Evolutionary conservation across 2,113 vertebrate species (phyloP), one percentile per base, ranked within the genome.

Genomic region (Hippocampus guttulatus): DNA sequence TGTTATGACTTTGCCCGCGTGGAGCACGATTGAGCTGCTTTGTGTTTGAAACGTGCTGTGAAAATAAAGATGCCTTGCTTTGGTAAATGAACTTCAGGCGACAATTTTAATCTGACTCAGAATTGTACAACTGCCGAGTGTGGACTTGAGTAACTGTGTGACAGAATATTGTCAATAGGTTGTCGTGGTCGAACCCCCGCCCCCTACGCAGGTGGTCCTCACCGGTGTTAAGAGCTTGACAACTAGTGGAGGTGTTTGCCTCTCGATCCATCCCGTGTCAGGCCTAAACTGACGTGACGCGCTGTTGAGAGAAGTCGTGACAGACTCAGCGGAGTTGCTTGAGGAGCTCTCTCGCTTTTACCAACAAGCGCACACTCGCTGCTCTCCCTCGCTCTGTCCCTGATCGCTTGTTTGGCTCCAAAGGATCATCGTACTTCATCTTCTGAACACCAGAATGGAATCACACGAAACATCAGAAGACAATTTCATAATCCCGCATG

Each of bases 241-340:
- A 27, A 27, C 55, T 12, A 62, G 74, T 82, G 64, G 43, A 65
- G 64, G 64, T 74, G 75, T 73, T 38, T 38, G 33, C 75, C 67
- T 70, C 71, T 64, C 27, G 52, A 80, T 83, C 75, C 76, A 77
- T 77, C 64, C 63, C 21, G 75, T 69, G 70, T 84, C 85, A 82
- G 77, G 63, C 43, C 70, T 87, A 84, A 91, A 83, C 81, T 67
- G 77, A 91, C 81, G 82, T 83, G 89, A 92, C 88, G 86, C 78
- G 43, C 76, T 78, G 84, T 76, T 81, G 86, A 87, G 33, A 87
- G 81, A 76, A 79, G 84, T 75, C 18, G 69, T 77, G 74, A 82
- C 85, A 85, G 83, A 82, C 80, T 82, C 71, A 58, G 79, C 82
- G 79, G 77, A 82, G 79, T 71, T 52, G 27, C 74, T 49, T 77